Conservation (phyloP, 2,797 vertebrate species). For the Fistularia commersonii region DNA sequence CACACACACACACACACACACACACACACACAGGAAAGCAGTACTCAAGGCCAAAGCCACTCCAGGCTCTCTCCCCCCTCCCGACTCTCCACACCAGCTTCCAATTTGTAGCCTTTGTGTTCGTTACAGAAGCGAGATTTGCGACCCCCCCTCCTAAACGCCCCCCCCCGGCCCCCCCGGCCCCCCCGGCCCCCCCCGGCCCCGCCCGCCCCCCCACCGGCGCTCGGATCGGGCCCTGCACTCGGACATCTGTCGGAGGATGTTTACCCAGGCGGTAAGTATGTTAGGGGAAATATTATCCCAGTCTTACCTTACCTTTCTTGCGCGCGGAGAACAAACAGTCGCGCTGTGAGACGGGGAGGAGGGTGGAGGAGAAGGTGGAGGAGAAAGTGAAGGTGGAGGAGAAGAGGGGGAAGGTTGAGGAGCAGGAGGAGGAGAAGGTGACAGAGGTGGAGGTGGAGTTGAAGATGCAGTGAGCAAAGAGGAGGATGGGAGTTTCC, state of each 20-base stretch:
- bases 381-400: neutral
- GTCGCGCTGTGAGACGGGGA: slow-evolving; percentile 28
- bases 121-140: slow-evolving; percentile 43
- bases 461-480: too few species aligned
- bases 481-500: slow-evolving; percentile 5
- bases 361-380: slow-evolving; percentile 8
- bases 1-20: too few species aligned
- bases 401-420: neutral
- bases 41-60: neutral
- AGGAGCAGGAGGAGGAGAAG: neutral
- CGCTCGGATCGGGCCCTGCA: slow-evolving; percentile 49
- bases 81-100: slow-evolving; percentile 44
- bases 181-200: too few species aligned
- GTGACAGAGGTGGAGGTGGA: too few species aligned
- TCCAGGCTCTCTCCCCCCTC: neutral
- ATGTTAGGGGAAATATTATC: slow-evolving; percentile 78
- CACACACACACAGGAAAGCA: too few species aligned
- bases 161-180: too few species aligned
- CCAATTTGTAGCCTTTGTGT: slow-evolving; percentile 59
- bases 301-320: slow-evolving; percentile 76
- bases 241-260: slow-evolving; percentile 75
- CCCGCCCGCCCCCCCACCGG: too few species aligned
- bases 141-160: slow-evolving; percentile 14
- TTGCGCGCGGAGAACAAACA: slow-evolving; percentile 71
- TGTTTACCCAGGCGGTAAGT: slow-evolving; percentile 75